Conservation (phyloP, 2,113 vertebrate species). For the Zosterops japonicus region DNA sequence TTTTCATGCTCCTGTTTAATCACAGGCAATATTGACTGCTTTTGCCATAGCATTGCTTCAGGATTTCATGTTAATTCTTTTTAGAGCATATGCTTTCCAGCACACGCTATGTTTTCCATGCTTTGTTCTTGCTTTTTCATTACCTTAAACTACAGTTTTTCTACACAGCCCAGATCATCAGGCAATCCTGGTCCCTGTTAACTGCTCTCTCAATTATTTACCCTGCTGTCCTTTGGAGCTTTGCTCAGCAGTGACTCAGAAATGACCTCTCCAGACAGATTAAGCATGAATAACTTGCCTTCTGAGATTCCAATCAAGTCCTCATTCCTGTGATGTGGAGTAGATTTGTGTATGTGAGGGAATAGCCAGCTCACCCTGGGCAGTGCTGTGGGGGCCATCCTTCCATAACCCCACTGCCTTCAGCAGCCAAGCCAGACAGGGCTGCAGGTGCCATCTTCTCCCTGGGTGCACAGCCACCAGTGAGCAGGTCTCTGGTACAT, state of each 20-base stretch:
- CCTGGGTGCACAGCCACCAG: too few species aligned
- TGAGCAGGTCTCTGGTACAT: neutral
- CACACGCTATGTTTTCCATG: neutral
- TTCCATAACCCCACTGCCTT: too few species aligned
- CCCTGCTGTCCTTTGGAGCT: neutral
- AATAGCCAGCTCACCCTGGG: fast-evolving
- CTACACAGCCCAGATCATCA: neutral
- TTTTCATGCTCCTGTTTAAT: neutral
- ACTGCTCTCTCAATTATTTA: neutral
- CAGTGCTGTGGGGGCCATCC: fast-evolving
- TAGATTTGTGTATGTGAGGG: fast-evolving
- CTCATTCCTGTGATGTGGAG: fast-evolving
- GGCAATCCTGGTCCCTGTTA: neutral
- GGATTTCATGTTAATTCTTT: neutral
- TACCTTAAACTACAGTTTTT: neutral
- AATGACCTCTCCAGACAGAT: neutral
- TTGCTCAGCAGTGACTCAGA: neutral
- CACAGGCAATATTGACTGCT: fast-evolving
- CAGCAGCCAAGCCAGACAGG: too few species aligned
- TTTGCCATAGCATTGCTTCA: neutral
- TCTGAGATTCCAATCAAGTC: neutral
- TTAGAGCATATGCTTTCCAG: neutral
- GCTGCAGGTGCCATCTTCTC: neutral
- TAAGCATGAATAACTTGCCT: neutral
- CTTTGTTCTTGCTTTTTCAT: neutral